These are phyloP conservation scores for Steatornis caripensis DNA, from an alignment of 2,113 vertebrate species.

Conservation along the genomic window DNA sequence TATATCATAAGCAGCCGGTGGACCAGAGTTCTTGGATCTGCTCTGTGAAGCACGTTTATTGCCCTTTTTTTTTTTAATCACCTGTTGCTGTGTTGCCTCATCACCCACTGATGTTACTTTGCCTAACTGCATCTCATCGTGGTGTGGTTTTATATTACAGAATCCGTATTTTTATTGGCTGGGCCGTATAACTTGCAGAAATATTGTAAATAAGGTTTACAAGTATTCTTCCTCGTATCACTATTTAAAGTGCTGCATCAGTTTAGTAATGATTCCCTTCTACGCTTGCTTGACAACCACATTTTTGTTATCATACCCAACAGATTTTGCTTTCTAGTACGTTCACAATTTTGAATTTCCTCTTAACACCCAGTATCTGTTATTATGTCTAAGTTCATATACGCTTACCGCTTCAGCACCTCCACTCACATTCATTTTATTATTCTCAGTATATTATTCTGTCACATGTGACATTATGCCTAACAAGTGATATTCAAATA, in stretches of 20 bases:
- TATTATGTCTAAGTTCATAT: not conserved
- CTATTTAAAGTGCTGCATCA: conserved; percentile 3
- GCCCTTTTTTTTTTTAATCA: not conserved
- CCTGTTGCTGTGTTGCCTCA: not conserved
- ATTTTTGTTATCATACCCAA: conserved; percentile 16
- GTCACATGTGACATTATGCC: not conserved
- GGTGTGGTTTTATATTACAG: not conserved
- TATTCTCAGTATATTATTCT: not conserved
- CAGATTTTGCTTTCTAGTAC: not conserved
- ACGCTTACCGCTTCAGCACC: not conserved
- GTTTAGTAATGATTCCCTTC: conserved; percentile 29
- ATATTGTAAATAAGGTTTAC: conserved; percentile 12
- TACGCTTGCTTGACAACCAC: conserved; percentile 9
- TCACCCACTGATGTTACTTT: not conserved
- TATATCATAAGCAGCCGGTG: not conserved
- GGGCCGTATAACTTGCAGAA: not conserved
- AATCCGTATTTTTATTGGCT: not conserved
- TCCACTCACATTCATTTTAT: not conserved
- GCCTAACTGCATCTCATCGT: not conserved
- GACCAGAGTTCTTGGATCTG: not conserved
- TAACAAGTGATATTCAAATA: not conserved
- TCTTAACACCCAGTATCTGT: not conserved
- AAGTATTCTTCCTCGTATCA: not conserved
- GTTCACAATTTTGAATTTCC: conserved; percentile 1
- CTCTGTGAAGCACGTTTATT: not conserved